Conservation (phyloP, 2,888 invertebrate genomes). For the Heterodera filipjevi region DNA sequence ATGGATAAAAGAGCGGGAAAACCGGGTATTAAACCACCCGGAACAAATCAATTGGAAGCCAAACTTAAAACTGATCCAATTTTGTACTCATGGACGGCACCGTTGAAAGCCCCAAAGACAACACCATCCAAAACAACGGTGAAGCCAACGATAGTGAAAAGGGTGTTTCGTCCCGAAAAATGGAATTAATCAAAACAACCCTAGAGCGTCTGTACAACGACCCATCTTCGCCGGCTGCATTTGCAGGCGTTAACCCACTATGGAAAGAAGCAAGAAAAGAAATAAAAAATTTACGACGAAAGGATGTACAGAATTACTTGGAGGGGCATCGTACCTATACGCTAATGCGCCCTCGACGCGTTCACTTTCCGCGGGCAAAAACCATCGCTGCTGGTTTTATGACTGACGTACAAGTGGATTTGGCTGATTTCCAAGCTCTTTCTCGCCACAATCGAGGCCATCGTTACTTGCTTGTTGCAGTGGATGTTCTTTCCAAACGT, state of each 20-base stretch:
- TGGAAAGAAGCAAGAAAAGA: background rate
- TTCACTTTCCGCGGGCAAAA: background rate
- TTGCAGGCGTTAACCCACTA: background rate
- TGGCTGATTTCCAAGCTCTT: conserved; percentile 10
- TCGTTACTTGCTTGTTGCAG: conserved; percentile 13
- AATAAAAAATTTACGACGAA: background rate
- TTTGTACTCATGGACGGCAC: too few species aligned
- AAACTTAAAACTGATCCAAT: too few species aligned
- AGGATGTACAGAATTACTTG: background rate
- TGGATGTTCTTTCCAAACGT: conserved; percentile 20
- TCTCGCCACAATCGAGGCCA: conserved; percentile 21
- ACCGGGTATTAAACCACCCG: too few species aligned
- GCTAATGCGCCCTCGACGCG: background rate
- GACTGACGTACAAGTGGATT: conserved; percentile 16
- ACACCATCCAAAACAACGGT: background rate
- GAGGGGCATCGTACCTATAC: conserved; percentile 11
- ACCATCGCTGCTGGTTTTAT: background rate
- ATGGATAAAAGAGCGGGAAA: background rate
- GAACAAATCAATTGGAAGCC: too few species aligned
- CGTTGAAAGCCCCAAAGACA: too few species aligned
- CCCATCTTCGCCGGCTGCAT: conserved; percentile 6
- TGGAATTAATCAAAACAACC: background rate
- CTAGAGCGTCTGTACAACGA: conserved; percentile 2
- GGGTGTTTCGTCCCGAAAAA: background rate
- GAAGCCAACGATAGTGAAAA: background rate